A percentile compares a stretch with the other conserved stretches of the same genome.
Conservation (phyloP, 1,140 invertebrate genomes). For the Listronotus bonariensis region DNA sequence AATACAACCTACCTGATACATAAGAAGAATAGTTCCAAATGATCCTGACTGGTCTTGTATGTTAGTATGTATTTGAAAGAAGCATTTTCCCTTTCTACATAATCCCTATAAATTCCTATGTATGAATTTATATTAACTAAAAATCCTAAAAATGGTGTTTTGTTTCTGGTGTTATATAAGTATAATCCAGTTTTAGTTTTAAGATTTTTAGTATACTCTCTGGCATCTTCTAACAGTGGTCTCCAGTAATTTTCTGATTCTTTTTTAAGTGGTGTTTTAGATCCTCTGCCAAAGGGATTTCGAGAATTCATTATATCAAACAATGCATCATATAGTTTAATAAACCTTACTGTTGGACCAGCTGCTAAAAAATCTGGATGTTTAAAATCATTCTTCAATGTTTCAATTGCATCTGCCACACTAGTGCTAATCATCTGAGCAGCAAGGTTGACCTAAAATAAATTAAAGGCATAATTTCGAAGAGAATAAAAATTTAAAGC, state of each 20-base stretch:
- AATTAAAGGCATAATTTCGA: too few relatives aligned
- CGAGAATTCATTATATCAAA: not conserved
- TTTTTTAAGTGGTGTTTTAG: slow-evolving; percentile 40
- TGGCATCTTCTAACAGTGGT: slow-evolving; percentile 18
- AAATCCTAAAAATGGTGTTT: too few relatives aligned
- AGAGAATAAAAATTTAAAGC: too few relatives aligned
- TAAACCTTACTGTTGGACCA: not conserved
- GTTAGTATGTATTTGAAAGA: not conserved
- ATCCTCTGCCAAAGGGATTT: slow-evolving; percentile 33
- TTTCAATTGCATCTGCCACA: not conserved
- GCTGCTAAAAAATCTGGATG: not conserved
- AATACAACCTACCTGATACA: not conserved
- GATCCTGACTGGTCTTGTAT: too few relatives aligned
- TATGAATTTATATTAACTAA: not conserved
- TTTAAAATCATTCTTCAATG: not conserved
- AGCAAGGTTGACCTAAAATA: too few relatives aligned
- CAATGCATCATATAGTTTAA: not conserved
- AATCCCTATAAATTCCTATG: too few relatives aligned
- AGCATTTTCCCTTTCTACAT: not conserved
- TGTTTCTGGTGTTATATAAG: not conserved
- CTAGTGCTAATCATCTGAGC: too few relatives aligned
- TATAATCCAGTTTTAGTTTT: not conserved
- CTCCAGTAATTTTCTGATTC: slow-evolving; percentile 22
- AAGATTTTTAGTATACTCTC: not conserved
- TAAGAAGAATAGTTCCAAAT: not conserved